Conservation (phyloP, 2,113 vertebrate species). For the Poeciliopsis occidentalis region DNA sequence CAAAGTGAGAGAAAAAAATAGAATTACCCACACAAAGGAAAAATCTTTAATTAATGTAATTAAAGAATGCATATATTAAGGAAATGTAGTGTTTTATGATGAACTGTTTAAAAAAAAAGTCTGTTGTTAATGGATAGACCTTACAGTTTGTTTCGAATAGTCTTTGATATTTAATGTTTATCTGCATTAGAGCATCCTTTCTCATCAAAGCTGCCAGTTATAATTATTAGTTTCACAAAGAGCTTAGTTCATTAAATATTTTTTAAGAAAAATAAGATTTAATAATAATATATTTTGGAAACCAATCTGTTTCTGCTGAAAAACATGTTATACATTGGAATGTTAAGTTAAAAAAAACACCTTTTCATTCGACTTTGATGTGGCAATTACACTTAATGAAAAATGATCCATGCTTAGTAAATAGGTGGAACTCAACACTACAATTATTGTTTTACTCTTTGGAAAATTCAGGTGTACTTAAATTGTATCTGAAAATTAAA, state of each 20-base stretch:
- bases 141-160: conserved; percentile 7
- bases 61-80: conserved; percentile 43
- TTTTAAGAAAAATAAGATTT: too few species aligned
- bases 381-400: background rate
- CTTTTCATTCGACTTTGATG: background rate
- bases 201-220: background rate
- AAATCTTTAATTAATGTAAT: conserved; percentile 53
- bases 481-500: too few species aligned
- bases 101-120: conserved; percentile 36
- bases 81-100: conserved; percentile 32
- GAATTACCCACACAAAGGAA: conserved; percentile 31
- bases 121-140: background rate
- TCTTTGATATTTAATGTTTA: too few species aligned
- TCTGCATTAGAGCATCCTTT: background rate
- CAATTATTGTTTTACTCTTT: too few species aligned
- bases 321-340: background rate
- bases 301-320: background rate
- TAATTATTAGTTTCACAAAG: background rate
- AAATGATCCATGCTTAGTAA: background rate
- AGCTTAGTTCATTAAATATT: background rate
- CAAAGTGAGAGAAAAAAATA: conserved; percentile 30
- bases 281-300: background rate
- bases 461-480: too few species aligned
- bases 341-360: background rate
- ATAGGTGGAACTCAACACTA: background rate